Evolutionary conservation across 2,113 vertebrate species (phyloP).

Genomic region (Plectropomus leopardus): DNA sequence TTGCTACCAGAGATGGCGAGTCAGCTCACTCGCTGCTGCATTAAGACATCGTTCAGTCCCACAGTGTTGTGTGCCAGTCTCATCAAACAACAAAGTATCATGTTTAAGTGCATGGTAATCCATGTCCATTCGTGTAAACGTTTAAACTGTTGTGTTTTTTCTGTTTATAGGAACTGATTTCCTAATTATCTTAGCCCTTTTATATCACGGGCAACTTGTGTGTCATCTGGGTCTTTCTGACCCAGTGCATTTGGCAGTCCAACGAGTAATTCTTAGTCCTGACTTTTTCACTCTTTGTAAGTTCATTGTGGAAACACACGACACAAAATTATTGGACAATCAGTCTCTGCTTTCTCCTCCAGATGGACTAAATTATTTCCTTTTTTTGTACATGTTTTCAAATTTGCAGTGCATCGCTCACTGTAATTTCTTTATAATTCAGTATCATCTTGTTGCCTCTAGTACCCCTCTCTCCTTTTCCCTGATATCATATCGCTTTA

Average conservation of each 20-base stretch:
- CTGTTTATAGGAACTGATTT: constrained; percentile 57
- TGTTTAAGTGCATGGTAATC: constrained; percentile 38
- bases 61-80: constrained; percentile 47
- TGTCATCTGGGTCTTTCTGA: constrained; percentile 40
- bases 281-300: constrained; percentile 1
- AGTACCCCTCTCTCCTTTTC: not conserved
- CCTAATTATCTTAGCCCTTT: constrained; percentile 38
- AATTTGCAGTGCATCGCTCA: not conserved
- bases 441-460: not conserved
- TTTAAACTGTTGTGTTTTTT: constrained; percentile 33
- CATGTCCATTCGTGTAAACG: constrained; percentile 44
- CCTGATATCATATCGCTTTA: not conserved
- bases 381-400: not conserved
- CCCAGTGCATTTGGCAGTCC: constrained; percentile 12
- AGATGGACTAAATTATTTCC: not conserved
- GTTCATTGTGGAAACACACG: not conserved
- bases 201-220: constrained; percentile 27
- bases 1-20: constrained; percentile 82
- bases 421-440: not conserved
- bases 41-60: constrained; percentile 40
- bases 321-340: not conserved
- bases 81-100: constrained; percentile 53
- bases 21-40: constrained; percentile 25
- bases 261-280: constrained; percentile 15
- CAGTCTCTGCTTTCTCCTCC: not conserved